A percentile compares a stretch with the other conserved stretches of the same genome.
These are phyloP conservation scores for Anticlea derivata DNA, from an alignment of 2,888 invertebrate species.

Conservation along the genomic window DNA sequence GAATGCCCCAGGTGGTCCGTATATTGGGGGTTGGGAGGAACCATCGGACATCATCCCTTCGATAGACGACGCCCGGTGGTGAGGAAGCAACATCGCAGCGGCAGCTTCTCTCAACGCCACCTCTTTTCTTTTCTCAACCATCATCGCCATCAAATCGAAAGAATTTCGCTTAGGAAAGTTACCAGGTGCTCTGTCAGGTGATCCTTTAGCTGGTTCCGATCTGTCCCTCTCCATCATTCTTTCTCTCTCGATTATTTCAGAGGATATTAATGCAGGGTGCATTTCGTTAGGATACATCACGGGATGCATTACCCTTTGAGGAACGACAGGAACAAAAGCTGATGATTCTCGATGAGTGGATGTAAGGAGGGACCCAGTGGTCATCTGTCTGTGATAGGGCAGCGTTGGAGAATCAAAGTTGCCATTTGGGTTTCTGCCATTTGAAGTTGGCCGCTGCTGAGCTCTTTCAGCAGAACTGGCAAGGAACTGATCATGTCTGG, in stretches of 20 bases:
- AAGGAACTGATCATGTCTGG: constrained; percentile 85
- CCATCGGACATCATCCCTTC: constrained; percentile 83
- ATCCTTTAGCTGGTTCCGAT: constrained; percentile 76
- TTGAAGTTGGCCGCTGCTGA: constrained; percentile 76
- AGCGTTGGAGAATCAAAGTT: constrained; percentile 86
- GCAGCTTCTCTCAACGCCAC: constrained; percentile 89
- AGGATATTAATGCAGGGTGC: constrained; percentile 86
- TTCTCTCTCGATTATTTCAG: constrained; percentile 84
- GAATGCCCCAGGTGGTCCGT: constrained; percentile 87
- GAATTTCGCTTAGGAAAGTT: constrained; percentile 79
- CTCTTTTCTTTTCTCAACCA: constrained; percentile 94
- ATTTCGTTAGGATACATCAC: constrained; percentile 89
- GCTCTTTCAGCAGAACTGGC: constrained; percentile 80
- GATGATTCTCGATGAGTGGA: constrained; percentile 90
- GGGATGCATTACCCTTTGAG: constrained; percentile 89
- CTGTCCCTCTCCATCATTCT: constrained; percentile 77
- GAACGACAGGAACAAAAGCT: constrained; percentile 94
- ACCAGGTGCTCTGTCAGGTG: constrained; percentile 72
- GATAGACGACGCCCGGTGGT: constrained; percentile 78
- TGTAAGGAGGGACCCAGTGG: constrained; percentile 73
- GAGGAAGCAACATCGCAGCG: constrained; percentile 87
- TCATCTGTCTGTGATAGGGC: constrained; percentile 87
- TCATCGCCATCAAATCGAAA: constrained; percentile 94
- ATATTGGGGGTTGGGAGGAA: constrained; percentile 85
- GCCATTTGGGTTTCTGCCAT: constrained; percentile 76